A percentile compares a stretch with the other conserved stretches of the same genome.
These are phyloP conservation scores for Bombus terrestris DNA, from an alignment of 1,140 invertebrate species.

Conservation along the genomic window DNA sequence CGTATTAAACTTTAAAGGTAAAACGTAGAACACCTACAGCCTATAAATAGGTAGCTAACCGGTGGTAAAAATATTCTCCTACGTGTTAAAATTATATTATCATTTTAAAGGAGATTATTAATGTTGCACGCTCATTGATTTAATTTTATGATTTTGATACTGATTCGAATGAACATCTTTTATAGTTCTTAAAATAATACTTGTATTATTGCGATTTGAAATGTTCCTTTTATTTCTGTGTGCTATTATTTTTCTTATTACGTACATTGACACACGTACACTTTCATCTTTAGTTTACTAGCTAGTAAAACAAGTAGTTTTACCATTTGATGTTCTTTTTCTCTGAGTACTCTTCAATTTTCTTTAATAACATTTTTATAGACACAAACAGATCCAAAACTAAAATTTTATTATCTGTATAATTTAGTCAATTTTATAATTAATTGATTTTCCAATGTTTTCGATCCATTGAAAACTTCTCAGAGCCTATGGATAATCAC, in stretches of 20 bases:
- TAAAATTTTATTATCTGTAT: background rate
- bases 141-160: background rate
- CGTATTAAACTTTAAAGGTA: too few relatives aligned
- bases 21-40: too few relatives aligned
- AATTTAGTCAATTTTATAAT: background rate
- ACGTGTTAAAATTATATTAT: too few relatives aligned
- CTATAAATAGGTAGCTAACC: too few relatives aligned
- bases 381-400: too few relatives aligned
- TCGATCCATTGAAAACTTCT: background rate
- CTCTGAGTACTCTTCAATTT: background rate
- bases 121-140: background rate
- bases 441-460: background rate
- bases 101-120: background rate
- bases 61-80: too few relatives aligned
- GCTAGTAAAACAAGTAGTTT: background rate
- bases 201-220: background rate
- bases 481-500: background rate
- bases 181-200: too few relatives aligned
- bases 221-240: background rate
- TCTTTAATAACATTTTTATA: background rate
- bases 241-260: background rate
- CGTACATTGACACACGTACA: background rate
- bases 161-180: background rate
- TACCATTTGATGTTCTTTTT: background rate
- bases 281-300: too few relatives aligned